These are phyloP conservation scores for Alosa sapidissima DNA, from an alignment of 2,797 vertebrate genomes.

Conservation along the genomic window DNA sequence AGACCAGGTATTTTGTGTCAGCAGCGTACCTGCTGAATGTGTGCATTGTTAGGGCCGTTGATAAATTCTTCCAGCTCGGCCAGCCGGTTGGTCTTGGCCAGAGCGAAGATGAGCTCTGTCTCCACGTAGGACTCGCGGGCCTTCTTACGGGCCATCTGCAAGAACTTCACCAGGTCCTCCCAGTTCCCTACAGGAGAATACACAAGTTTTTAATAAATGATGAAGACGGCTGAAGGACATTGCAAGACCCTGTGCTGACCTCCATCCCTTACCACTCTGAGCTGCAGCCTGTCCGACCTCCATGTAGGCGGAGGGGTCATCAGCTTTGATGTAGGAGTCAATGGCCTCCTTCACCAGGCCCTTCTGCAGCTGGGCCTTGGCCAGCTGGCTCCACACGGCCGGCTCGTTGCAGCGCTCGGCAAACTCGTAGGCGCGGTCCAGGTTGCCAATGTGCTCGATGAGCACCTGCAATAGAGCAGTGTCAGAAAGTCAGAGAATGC, in stretches of 20 bases:
- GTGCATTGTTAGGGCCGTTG: conserved; percentile 98
- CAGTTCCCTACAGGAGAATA: conserved; percentile 79
- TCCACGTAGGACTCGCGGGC: conserved; percentile 89
- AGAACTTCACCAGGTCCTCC: conserved; percentile 94
- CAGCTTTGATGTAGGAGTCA: conserved; percentile 98
- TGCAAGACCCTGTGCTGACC: neutral
- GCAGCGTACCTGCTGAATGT: conserved; percentile 89
- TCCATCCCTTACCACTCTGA: conserved; percentile 82
- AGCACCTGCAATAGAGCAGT: conserved; percentile 79
- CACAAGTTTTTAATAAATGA: neutral
- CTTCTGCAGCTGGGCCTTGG: conserved; percentile 97
- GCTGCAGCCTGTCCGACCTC: conserved; percentile 98
- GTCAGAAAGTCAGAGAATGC: neutral
- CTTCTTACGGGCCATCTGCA: conserved; percentile 95
- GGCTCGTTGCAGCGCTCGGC: conserved; percentile 98
- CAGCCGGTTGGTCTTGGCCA: conserved; percentile 92
- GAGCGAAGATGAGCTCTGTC: conserved; percentile 91
- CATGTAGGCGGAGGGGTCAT: conserved; percentile 98
- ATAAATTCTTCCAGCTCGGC: conserved; percentile 98
- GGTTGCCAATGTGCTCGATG: conserved; percentile 96
- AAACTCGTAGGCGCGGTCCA: conserved; percentile 97
- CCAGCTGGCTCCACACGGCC: conserved; percentile 97
- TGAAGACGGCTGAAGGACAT: neutral
- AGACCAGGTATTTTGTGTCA: no score
- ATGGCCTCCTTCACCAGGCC: conserved; percentile 98